Base-by-base conservation (phyloP, 2,797 vertebrate species). In the Aulostomus chinensis region DNA sequence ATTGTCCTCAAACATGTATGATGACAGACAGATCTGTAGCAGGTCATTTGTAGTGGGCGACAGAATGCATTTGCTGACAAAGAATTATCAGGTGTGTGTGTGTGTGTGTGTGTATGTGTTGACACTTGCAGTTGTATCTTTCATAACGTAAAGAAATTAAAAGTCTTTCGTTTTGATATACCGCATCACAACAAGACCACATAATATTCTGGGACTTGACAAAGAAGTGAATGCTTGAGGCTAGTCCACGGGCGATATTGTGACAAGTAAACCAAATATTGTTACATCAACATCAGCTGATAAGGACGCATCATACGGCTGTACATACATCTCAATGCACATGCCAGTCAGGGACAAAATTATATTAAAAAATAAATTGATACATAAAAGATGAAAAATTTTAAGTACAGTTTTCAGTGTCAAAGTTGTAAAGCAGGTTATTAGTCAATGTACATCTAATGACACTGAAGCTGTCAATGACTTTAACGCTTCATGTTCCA, bases 1-100 rank as follows among this genome's bases (percentile, higher is more conserved):
- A 69, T 78, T 82, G 80, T 88, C 91, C 90, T 75, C 89, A 90
- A 88, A 83, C 77, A 87, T 77, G 77, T 83, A 48, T 76, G 73
- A 84, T 79, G 81, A 88, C 81, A 81, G 68, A 68, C 53, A 73
- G 74, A 78, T 85, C 61, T 86, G 77, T 73, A 78, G 80, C 81
- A 80, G 70, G 73, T 81, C 39, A 51, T 68, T 58, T 73, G 59
- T 68, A 78, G 70, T 57, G 47, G 67, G 76, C 78, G 62, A 67
- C 61, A 84, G 31, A 69, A 60, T 49, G 25, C 33, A 33, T 68
- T 49, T 60, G 54, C 53, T 45, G 55, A 64, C 49, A 61, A 79
- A 65, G 15, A 62, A 70, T 35, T 61, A 48, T 46, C 56, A 76
- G 33, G 72, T 72, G 78, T 72, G n/a, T n/a, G n/a, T n/a, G n/a